Conservation (phyloP, 2,113 vertebrate species). For the Oenanthe oenanthe region DNA sequence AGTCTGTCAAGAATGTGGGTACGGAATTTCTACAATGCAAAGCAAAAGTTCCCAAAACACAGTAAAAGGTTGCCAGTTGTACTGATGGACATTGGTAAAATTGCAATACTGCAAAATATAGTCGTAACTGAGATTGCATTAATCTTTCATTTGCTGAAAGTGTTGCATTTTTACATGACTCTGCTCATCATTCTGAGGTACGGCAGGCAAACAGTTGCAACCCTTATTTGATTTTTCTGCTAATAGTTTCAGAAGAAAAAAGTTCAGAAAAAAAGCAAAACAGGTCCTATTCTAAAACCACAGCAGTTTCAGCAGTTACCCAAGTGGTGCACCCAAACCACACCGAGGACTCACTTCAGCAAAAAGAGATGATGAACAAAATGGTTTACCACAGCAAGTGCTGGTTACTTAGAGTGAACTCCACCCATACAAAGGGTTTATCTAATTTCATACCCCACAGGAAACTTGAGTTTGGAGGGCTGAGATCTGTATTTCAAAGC, state of each 20-base stretch:
- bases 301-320: conserved; percentile 85
- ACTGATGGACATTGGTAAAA: background rate
- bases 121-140: background rate
- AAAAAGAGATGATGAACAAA: conserved; percentile 71
- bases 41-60: background rate
- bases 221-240: conserved; percentile 11
- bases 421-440: conserved; percentile 67
- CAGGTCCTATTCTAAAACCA: conserved; percentile 76
- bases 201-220: background rate
- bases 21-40: background rate
- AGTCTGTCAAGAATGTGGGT: background rate
- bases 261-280: conserved; percentile 68
- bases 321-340: conserved; percentile 80
- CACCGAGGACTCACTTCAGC: conserved; percentile 74
- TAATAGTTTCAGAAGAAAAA: conserved; percentile 45
- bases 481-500: background rate
- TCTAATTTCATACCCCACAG: conserved; percentile 42
- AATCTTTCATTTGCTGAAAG: background rate
- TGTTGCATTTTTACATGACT: background rate
- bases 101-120: background rate
- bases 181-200: background rate
- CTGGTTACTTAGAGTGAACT: conserved; percentile 60
- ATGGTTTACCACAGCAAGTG: conserved; percentile 74
- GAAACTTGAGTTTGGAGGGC: background rate
- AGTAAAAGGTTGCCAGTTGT: background rate